phyloP scores from a whole-genome alignment of 2,888 invertebrate species.

The Lasius fuliginosus region DNA sequence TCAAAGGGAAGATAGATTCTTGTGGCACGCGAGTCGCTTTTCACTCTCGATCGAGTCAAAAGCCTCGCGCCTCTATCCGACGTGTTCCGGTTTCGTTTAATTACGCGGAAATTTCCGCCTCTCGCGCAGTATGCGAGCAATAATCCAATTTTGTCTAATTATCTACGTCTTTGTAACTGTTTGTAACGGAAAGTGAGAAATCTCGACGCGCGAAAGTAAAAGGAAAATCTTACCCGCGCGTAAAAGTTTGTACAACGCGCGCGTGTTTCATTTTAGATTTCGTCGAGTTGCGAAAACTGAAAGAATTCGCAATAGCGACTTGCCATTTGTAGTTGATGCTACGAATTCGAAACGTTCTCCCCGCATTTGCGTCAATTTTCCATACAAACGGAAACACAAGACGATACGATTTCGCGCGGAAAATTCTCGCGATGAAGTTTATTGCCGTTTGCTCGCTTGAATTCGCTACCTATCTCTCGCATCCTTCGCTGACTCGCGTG shows the following conservation, averaged over 20 bases:
- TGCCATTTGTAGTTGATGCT: constrained; percentile 11
- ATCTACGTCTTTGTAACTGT: neutral
- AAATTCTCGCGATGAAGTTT: constrained; percentile 33
- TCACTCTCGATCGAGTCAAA: neutral
- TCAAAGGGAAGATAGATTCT: neutral
- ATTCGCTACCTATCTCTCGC: constrained; percentile 25
- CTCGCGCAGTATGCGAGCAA: neutral
- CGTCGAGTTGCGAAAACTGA: neutral
- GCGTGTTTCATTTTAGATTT: constrained; percentile 3
- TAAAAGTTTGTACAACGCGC: constrained; percentile 9
- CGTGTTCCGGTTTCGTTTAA: neutral
- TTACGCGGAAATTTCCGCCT: neutral
- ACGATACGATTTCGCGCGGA: constrained; percentile 36
- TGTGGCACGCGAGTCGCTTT: neutral
- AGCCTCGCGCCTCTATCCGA: neutral
- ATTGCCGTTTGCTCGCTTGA: constrained; percentile 45
- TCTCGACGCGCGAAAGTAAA: neutral
- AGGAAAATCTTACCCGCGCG: neutral
- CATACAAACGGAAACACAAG: constrained; percentile 29
- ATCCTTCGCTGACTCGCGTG: constrained; percentile 8
- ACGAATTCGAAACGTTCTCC: constrained; percentile 38
- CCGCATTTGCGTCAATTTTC: constrained; percentile 28
- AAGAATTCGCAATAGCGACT: constrained; percentile 15
- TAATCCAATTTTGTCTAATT: neutral
- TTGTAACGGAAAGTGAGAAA: neutral